Evolutionary conservation across 1,140 invertebrate species (phyloP), one percentile per base, ranked within the genome.

Genomic region (Drosophila ananassae): DNA sequence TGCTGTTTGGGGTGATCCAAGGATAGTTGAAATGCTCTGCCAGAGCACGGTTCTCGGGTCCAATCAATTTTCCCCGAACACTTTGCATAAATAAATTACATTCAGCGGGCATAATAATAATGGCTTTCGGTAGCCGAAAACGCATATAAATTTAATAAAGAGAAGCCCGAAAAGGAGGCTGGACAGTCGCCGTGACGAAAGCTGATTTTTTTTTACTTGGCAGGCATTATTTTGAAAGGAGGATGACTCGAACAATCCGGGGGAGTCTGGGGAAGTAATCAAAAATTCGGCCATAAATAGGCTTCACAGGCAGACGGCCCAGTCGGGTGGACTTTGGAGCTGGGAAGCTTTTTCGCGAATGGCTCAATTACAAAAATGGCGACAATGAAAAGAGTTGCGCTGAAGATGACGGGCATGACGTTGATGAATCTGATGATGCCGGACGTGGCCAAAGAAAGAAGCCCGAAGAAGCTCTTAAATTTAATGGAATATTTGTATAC

Each of bases 201-300:
- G 64, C 64, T 48, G 71, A 78, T 55, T 81, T 85, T 75, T 89
- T 82, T 64, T 61, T 72, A 63, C 55, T 72, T 77, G 83, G 56
- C n/a, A 60, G 67, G 73, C 62, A 62, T 52, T 67, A 53, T 28
- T 6, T 28, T 28, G 34, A 53, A 8, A 37, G 25, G 30, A 72
- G 12, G 62, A 67, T 67, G 62, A 44, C 25, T 62, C 52, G 37
- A 51, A 50, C 46, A 30, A 52, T 44, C 41, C 13, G 41, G 12
- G 34, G 34, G 3, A 37, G 41, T 17, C 24, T 60, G 76, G 69
- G 13, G 47, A 57, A 76, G 81, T 61, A 85, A 84, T 85, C 81
- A 80, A 80, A 80, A 85, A 53, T 76, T 58, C 75, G 75, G 55
- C 62, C 80, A 83, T 83, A 79, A 83, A 83, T 83, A 83, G 79